Evolutionary conservation across 2,888 invertebrate genomes (phyloP), one percentile per base, ranked within the genome.

Genomic region (Agriopis marginaria): DNA sequence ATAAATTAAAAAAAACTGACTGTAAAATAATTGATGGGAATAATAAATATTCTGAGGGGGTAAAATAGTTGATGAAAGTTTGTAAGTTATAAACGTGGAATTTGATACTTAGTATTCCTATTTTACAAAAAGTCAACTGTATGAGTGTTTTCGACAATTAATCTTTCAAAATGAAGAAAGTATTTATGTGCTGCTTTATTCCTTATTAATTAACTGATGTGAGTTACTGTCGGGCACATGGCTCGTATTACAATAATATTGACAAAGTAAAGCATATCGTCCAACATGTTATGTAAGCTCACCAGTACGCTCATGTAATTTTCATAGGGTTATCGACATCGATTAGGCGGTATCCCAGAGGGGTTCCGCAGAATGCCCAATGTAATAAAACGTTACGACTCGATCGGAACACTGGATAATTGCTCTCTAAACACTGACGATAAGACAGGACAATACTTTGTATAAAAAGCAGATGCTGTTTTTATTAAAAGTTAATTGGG

Each of bases 381-480:
- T 47, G 66, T 73, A 81, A 82, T 82, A 81, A 82, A 84, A 74
- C 59, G 68, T 77, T 77, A 83, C 71, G 66, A 74, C 72, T 73
- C 72, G 72, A 76, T 79, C 63, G 69, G 74, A 73, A 76, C 71
- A 77, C 76, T 67, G 71, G 62, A 68, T 81, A 81, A 82, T 80
- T 79, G 80, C 75, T 69, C 72, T 80, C 76, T 75, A 75, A 83
- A 77, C 70, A 73, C 71, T 70, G 68, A 32, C 60, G 68, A 65
- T 53, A 58, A 67, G 64, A 74, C 59, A 11, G 9, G n/a, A 60
- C 68, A 66, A 72, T 63, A 47, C 44, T 45, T 39, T 58, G 11
- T 23, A 32, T 55, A 39, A 23, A 45, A 47, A 5, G 44, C 54
- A 54, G 54, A 44, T 49, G 23, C 40, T 23, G 40, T 8, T 67